Conservation (phyloP, 2,888 invertebrate species). For the Melinopterus prodromus region DNA sequence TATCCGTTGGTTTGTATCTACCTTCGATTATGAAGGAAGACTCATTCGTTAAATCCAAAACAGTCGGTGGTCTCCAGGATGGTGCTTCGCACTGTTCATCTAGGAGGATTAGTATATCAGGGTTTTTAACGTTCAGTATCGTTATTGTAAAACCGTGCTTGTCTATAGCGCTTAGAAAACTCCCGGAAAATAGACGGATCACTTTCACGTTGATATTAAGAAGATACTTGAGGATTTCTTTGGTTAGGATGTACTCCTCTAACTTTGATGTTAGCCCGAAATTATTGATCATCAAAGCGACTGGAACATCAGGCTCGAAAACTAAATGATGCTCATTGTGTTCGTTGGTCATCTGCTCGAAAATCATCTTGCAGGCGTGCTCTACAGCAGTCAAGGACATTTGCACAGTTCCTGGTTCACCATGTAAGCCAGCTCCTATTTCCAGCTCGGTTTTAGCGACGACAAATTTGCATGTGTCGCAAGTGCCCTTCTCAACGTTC, state of each 20-base stretch:
- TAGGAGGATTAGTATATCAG: conserved; percentile 64
- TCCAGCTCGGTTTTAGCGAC: conserved; percentile 66
- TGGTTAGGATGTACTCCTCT: conserved; percentile 72
- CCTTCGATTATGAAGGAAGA: background rate
- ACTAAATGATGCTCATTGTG: conserved; percentile 30
- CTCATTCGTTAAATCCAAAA: background rate
- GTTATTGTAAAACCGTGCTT: conserved; percentile 83
- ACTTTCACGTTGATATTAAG: conserved; percentile 45
- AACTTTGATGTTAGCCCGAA: conserved; percentile 75
- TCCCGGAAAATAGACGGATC: conserved; percentile 56
- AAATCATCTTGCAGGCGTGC: conserved; percentile 61
- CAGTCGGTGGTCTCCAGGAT: conserved; percentile 60
- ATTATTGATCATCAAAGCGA: conserved; percentile 80
- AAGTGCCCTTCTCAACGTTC: conserved; percentile 64
- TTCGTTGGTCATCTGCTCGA: conserved; percentile 58
- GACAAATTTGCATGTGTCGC: conserved; percentile 42
- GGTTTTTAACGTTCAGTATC: conserved; percentile 65
- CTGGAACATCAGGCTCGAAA: conserved; percentile 49
- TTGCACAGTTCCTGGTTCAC: conserved; percentile 64
- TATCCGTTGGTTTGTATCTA: background rate
- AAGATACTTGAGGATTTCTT: conserved; percentile 53
- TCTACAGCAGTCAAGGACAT: conserved; percentile 61
- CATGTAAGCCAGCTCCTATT: conserved; percentile 67
- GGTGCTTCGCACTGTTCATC: conserved; percentile 68
- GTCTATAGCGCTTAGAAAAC: conserved; percentile 78